These are phyloP conservation scores for Lonchura striata DNA, from an alignment of 2,113 vertebrate species.

Conservation along the genomic window DNA sequence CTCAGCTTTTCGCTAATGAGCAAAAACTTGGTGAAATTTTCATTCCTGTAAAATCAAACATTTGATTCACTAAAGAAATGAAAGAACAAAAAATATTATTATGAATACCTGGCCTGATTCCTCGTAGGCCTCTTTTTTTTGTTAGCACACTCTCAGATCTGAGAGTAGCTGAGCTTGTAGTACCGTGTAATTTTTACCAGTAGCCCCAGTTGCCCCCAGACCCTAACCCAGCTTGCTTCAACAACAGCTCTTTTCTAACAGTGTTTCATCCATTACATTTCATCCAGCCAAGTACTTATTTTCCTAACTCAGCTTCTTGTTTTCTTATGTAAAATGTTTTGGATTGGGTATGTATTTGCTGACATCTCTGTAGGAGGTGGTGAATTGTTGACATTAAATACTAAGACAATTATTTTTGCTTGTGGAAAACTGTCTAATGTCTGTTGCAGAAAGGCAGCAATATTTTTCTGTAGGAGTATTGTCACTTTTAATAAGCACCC, in stretches of 20 bases:
- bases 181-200: neutral
- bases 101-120: neutral
- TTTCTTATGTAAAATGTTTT: constrained; percentile 14
- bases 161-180: neutral
- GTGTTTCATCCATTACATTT: neutral
- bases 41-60: neutral
- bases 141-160: neutral
- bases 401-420: constrained; percentile 45
- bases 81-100: neutral
- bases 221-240: neutral
- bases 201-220: neutral
- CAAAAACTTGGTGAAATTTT: neutral
- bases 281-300: neutral
- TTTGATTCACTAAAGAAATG: neutral
- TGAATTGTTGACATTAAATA: constrained; percentile 38
- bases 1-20: constrained; percentile 16
- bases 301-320: neutral
- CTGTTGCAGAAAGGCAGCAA: neutral
- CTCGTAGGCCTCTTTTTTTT: neutral
- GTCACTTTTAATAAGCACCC: constrained; percentile 32
- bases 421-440: neutral
- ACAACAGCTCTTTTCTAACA: neutral
- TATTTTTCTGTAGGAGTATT: constrained; percentile 27
- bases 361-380: constrained; percentile 41
- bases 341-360: neutral